Evolutionary conservation across 1,140 invertebrate species (phyloP), one percentile per base, ranked within the genome.

Genomic region (Diploscapter pachys): DNA sequence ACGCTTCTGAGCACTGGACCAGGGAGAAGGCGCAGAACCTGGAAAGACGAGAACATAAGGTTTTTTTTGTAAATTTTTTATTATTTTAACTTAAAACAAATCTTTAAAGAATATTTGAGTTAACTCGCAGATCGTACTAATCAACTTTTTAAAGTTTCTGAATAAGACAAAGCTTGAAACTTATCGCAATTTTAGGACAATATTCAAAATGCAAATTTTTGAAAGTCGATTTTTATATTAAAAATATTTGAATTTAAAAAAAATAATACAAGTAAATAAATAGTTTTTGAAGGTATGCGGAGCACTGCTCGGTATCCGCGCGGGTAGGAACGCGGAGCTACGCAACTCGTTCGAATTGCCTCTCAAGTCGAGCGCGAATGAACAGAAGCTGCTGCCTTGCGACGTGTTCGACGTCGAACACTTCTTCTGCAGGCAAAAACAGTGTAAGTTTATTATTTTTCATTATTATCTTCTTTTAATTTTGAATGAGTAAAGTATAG

Each of bases 1-100:
- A 98, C 87, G 92, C 98, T 75, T 97, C 95, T 2, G 96, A 99
- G 87, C 96, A 98, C 83, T 98, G 94, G 94, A 98, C 96, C 3
- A 89, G 96, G 79, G 90, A 93, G 63, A 89, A 92, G 78, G 95
- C 95, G 50, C 95, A 98, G 86, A 89, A 91, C 50, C 51, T 55
- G 13, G 48, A 11, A 6, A 68, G 57, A 54, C 8, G 13, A 6
- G 66, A 11, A 0, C 66, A 68, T 13, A 52, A 50, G 52, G 66
- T 68, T 6, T 53, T 50, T 6, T 53, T 50, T 68, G 11, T 53
- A 6, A 9, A 8, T 68, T 68, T 2, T 52, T 53, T 68, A 11
- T 50, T 59, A 11, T 11, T 59, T 31, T 0, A 31, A 31, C 31
- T 31, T 31, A 31, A 31, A 31, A n/a, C n/a, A n/a, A n/a, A n/a